These are phyloP conservation scores for Pholis gunnellus DNA, from an alignment of 2,113 vertebrate species.

Conservation along the genomic window DNA sequence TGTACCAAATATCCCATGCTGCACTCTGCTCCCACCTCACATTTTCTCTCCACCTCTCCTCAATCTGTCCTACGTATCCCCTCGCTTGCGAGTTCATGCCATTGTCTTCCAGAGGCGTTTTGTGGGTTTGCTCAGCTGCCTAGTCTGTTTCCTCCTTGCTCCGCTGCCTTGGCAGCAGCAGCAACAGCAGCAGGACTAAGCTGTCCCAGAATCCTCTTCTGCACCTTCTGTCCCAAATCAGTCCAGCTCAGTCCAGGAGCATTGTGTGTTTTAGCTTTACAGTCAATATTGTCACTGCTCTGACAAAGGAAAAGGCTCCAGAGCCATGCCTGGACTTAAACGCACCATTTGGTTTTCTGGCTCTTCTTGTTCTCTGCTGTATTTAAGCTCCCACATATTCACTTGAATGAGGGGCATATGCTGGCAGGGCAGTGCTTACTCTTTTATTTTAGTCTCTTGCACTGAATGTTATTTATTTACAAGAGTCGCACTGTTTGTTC, in stretches of 20 bases:
- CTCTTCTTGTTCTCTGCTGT: constrained; percentile 24
- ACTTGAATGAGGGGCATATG: not conserved
- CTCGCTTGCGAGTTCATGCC: constrained; percentile 14
- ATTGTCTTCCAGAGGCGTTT: constrained; percentile 36
- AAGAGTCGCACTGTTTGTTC: not conserved
- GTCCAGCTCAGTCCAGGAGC: constrained; percentile 37
- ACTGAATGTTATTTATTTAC: not conserved
- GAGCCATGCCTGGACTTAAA: constrained; percentile 34
- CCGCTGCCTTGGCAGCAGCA: constrained; percentile 47
- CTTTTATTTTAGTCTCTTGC: not conserved
- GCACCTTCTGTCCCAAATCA: constrained; percentile 33
- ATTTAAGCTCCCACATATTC: constrained; percentile 28
- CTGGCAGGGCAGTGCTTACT: not conserved
- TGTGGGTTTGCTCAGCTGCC: constrained; percentile 63
- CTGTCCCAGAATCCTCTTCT: constrained; percentile 57
- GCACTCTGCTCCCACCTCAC: constrained; percentile 8
- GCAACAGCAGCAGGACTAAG: constrained; percentile 26
- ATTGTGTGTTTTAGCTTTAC: constrained; percentile 49
- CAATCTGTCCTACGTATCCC: constrained; percentile 15
- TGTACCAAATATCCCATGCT: constrained; percentile 9
- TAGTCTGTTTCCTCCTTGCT: constrained; percentile 44
- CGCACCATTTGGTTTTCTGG: constrained; percentile 17
- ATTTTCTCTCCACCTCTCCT: constrained; percentile 11
- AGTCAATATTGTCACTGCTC: constrained; percentile 59
- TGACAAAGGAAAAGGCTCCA: constrained; percentile 24